Evolutionary conservation across 2,888 invertebrate genomes (phyloP).

Genomic region (Drosophila anomalipes): DNA sequence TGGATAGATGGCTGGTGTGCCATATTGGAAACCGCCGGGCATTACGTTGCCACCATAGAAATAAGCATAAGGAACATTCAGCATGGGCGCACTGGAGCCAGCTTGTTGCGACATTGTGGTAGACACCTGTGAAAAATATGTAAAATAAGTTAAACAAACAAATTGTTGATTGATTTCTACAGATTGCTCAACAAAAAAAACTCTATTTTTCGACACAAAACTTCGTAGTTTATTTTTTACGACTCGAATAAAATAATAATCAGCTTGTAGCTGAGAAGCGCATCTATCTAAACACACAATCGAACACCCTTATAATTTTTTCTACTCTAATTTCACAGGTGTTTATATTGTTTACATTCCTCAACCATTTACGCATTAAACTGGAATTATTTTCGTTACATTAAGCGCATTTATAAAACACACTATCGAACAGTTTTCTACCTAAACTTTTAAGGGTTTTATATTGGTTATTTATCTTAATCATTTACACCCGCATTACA

Average conservation of each 20-base stretch:
- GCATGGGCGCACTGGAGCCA: conserved; percentile 85
- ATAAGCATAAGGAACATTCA: conserved; percentile 87
- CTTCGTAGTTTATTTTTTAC: neutral
- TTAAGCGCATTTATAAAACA: neutral
- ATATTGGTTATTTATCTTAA: too few species aligned
- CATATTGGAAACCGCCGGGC: conserved; percentile 90
- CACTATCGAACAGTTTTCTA: neutral
- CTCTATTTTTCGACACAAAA: neutral
- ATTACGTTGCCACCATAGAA: conserved; percentile 89
- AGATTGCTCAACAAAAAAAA: neutral
- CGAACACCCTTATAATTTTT: neutral
- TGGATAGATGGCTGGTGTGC: conserved; percentile 89
- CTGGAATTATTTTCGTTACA: neutral
- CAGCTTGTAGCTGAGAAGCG: neutral
- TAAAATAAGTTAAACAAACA: neutral
- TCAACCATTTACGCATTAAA: neutral
- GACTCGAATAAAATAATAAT: neutral
- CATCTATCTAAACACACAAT: neutral
- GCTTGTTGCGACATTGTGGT: conserved; percentile 91
- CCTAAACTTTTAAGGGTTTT: neutral
- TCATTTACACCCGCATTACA: neutral
- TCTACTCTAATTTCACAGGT: neutral
- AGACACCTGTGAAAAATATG: conserved; percentile 86
- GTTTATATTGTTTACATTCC: neutral
- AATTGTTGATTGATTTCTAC: neutral